These are phyloP conservation scores for Stictocephala bisonia DNA, from an alignment of 2,888 invertebrate genomes.

Conservation along the genomic window DNA sequence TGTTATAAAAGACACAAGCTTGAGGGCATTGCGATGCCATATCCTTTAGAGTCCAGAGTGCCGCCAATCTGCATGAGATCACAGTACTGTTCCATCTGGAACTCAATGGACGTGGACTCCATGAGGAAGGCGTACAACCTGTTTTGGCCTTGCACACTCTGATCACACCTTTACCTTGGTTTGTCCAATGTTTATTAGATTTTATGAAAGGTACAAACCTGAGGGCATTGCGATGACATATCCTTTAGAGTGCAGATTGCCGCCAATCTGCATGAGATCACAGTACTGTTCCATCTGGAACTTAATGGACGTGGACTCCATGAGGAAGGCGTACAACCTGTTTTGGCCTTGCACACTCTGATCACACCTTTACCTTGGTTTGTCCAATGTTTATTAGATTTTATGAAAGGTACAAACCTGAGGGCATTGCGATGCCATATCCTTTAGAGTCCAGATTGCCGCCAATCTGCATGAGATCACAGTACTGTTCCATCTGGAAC, in stretches of 20 bases:
- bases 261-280: constrained; percentile 84
- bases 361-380: constrained; percentile 93
- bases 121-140: constrained; percentile 90
- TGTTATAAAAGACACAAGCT: no score
- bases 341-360: constrained; percentile 80
- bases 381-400: no score
- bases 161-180: constrained; percentile 88
- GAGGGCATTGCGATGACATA: constrained; percentile 90
- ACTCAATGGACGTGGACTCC: constrained; percentile 96
- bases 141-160: constrained; percentile 82
- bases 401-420: constrained; percentile 85
- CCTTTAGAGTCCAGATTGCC: constrained; percentile 88
- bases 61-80: constrained; percentile 85
- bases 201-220: no score
- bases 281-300: constrained; percentile 89
- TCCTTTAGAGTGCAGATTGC: constrained; percentile 88
- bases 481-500: constrained; percentile 87
- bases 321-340: constrained; percentile 89
- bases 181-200: no score
- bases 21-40: constrained; percentile 91
- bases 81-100: constrained; percentile 87
- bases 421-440: constrained; percentile 92
- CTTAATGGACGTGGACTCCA: constrained; percentile 96
- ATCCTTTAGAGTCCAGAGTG: constrained; percentile 89
- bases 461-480: constrained; percentile 86